phyloP scores from a whole-genome alignment of 2,113 vertebrate species.

The Tragelaphus buxtoni region DNA sequence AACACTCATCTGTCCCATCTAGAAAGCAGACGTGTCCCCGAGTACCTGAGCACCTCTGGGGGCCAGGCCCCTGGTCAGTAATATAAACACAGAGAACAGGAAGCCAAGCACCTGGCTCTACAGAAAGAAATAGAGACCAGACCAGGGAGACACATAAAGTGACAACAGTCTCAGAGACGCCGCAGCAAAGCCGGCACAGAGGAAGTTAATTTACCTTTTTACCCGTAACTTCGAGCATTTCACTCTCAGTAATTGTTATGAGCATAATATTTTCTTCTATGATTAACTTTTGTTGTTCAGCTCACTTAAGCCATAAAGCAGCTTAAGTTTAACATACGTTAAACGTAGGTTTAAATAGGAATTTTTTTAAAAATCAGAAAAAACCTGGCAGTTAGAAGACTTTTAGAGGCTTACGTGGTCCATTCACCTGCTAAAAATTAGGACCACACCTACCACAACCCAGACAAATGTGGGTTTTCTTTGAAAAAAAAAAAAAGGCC shows the following conservation, averaged over 20 bases:
- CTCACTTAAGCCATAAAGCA: background rate
- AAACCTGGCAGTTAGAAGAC: background rate
- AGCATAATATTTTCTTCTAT: background rate
- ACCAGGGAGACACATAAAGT: background rate
- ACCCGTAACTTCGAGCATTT: background rate
- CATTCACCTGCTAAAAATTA: background rate
- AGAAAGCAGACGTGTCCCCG: background rate
- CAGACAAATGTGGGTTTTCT: background rate
- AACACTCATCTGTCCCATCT: background rate
- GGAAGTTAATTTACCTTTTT: background rate
- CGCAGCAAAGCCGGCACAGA: background rate
- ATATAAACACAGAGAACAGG: background rate
- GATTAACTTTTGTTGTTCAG: background rate
- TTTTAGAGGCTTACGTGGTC: background rate
- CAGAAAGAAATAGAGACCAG: background rate
- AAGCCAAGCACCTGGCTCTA: background rate
- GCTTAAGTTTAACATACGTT: background rate
- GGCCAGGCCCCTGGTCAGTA: background rate
- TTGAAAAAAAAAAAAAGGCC: background rate
- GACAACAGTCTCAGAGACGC: background rate
- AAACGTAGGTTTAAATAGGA: background rate
- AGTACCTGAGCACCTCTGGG: fast-evolving
- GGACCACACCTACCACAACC: background rate
- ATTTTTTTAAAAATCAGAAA: background rate
- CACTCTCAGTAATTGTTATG: background rate